Conservation (phyloP, 2,797 vertebrate genomes). For the Scyliorhinus canicula region DNA sequence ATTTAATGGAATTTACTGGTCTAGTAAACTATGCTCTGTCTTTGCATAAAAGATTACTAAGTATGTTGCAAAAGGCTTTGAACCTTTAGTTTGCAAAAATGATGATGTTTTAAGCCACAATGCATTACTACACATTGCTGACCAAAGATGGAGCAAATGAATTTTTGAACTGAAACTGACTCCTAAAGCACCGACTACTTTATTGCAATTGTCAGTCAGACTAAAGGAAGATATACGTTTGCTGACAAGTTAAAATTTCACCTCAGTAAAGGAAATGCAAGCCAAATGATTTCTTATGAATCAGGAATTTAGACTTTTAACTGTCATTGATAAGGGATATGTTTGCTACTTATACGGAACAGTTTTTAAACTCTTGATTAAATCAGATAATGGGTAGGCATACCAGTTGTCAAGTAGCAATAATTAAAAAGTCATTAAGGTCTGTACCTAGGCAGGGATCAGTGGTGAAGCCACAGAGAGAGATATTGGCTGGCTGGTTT, state of each 20-base stretch:
- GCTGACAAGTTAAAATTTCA: background rate
- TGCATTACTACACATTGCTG: background rate
- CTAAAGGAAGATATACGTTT: background rate
- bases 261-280: background rate
- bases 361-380: background rate
- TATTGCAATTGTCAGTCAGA: background rate
- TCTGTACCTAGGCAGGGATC: background rate
- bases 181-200: background rate
- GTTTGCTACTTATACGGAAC: background rate
- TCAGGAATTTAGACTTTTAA: background rate
- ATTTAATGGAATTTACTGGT: background rate
- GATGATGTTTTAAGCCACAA: background rate
- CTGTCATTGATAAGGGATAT: background rate
- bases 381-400: background rate
- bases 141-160: background rate
- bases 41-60: background rate
- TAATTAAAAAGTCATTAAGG: background rate
- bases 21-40: background rate
- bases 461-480: background rate
- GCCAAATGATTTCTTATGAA: background rate
- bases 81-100: background rate
- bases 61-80: background rate
- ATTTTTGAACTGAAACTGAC: background rate
- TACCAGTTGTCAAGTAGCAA: background rate
- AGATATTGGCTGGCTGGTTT: background rate